These are phyloP conservation scores for Onychostruthus taczanowskii DNA, from an alignment of 2,113 vertebrate species.

Conservation along the genomic window DNA sequence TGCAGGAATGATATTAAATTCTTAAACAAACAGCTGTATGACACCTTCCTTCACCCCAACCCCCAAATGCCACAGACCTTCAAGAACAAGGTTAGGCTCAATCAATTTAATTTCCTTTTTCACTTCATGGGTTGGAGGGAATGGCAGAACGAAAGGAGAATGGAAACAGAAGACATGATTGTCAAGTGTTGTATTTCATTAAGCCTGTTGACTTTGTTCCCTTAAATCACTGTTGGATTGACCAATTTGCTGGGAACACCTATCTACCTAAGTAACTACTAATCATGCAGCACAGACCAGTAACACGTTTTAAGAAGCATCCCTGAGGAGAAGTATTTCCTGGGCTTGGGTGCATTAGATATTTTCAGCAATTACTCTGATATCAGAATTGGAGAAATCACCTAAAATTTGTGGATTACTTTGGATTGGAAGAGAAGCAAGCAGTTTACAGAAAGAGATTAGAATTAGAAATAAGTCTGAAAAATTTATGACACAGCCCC, in stretches of 20 bases:
- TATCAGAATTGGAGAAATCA: background rate
- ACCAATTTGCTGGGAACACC: background rate
- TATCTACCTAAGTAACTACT: background rate
- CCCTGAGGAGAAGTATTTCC: background rate
- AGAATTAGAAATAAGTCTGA: background rate
- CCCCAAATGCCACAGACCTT: background rate
- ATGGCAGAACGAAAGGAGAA: background rate
- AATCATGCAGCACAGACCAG: background rate
- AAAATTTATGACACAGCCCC: background rate
- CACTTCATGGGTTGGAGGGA: background rate
- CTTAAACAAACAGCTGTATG: background rate
- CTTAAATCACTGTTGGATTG: background rate
- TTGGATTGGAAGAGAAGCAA: background rate
- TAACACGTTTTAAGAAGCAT: background rate
- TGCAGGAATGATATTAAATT: background rate
- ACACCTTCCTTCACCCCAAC: background rate
- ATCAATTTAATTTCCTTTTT: conserved; percentile 1
- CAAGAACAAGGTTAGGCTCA: background rate
- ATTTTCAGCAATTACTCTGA: background rate
- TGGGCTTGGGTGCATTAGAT: background rate
- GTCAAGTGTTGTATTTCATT: background rate
- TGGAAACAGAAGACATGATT: background rate
- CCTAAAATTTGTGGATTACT: background rate
- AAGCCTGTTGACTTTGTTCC: background rate
- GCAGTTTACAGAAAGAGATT: background rate